Conservation (phyloP, 2,888 invertebrate species). For the Hirudinaria manillensis region DNA sequence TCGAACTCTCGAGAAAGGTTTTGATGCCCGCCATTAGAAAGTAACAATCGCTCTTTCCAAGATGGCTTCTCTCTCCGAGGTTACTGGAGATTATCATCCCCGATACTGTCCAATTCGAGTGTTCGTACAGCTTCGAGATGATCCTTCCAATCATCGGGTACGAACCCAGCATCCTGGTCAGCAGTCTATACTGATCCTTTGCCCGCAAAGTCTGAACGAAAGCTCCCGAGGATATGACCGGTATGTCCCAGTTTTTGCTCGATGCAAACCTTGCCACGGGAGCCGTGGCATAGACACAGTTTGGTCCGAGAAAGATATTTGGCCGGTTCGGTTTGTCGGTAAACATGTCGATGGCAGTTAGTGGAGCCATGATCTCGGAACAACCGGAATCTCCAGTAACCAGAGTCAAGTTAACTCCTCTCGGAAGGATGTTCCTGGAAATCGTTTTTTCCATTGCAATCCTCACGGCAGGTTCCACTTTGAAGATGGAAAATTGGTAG, state of each 20-base stretch:
- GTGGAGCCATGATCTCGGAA: constrained; percentile 48
- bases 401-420: neutral
- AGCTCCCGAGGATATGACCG: constrained; percentile 69
- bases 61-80: neutral
- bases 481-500: constrained; percentile 19
- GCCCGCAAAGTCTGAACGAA: constrained; percentile 47
- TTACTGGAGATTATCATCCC: constrained; percentile 14
- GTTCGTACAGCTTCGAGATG: constrained; percentile 4
- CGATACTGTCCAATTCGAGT: constrained; percentile 21
- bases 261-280: constrained; percentile 76
- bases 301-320: constrained; percentile 50
- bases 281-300: constrained; percentile 66
- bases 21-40: neutral
- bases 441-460: neutral
- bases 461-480: constrained; percentile 15
- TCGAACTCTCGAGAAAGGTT: neutral
- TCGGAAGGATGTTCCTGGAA: neutral
- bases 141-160: constrained; percentile 36
- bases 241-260: constrained; percentile 77
- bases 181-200: constrained; percentile 62
- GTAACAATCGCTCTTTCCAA: neutral
- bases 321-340: constrained; percentile 41
- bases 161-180: constrained; percentile 60
- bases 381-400: constrained; percentile 46
- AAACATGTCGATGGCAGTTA: constrained; percentile 49